These are phyloP conservation scores for Sebastes diploproa DNA, from an alignment of 2,797 vertebrate genomes.

Conservation along the genomic window DNA sequence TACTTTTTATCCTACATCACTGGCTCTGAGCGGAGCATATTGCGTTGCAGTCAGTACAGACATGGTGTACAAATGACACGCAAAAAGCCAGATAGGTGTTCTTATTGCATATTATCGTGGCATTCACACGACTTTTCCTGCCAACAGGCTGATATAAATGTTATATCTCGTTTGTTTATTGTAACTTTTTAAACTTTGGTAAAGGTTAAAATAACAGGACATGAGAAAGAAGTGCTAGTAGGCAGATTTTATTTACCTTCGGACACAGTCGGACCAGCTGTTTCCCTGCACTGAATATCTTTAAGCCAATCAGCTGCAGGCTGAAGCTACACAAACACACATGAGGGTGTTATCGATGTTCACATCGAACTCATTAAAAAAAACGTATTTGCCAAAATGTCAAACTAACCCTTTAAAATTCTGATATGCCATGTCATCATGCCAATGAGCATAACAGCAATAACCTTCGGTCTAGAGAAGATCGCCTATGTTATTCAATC, in stretches of 20 bases:
- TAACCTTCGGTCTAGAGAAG: slow-evolving; percentile 13
- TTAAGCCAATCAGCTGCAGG: background rate
- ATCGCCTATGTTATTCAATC: slow-evolving; percentile 49
- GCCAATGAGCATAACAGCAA: background rate
- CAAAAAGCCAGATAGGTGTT: too few species aligned
- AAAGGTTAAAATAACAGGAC: background rate
- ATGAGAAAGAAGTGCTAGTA: background rate
- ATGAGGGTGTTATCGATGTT: background rate
- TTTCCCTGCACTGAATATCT: background rate
- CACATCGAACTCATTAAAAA: background rate
- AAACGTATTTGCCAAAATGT: background rate
- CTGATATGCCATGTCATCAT: background rate
- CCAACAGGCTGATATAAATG: too few species aligned
- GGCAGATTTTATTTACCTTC: background rate
- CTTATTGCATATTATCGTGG: too few species aligned
- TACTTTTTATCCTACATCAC: too few species aligned
- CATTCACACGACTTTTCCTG: too few species aligned
- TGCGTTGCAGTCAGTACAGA: too few species aligned
- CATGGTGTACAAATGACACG: too few species aligned
- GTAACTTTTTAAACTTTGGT: background rate
- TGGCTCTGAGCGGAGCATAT: too few species aligned
- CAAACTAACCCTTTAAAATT: background rate
- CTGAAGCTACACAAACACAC: background rate
- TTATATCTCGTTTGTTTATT: background rate
- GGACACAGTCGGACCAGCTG: background rate